phyloP scores from a whole-genome alignment of 2,888 invertebrate genomes.

The Drosophila formosana region DNA sequence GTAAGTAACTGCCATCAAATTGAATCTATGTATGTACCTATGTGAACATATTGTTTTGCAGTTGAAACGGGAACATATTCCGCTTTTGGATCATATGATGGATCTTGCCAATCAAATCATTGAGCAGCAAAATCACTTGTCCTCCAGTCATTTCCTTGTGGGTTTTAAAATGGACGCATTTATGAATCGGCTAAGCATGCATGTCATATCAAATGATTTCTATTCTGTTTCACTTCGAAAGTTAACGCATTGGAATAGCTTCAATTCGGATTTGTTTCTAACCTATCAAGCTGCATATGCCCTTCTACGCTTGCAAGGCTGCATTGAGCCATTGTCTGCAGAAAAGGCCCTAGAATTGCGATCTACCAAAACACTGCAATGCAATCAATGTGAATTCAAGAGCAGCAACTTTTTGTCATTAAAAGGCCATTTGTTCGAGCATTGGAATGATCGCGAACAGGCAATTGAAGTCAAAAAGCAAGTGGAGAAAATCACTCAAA shows the following conservation, averaged over 20 bases:
- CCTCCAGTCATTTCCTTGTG: slow-evolving; percentile 44
- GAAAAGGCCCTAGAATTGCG: slow-evolving; percentile 27
- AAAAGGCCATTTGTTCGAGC: slow-evolving; percentile 49
- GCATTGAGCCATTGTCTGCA: slow-evolving; percentile 37
- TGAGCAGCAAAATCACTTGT: slow-evolving; percentile 36
- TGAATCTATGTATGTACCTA: no score
- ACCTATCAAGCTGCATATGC: slow-evolving; percentile 43
- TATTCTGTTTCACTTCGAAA: slow-evolving; percentile 38
- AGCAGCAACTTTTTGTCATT: slow-evolving; percentile 24
- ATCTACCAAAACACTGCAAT: slow-evolving; percentile 11
- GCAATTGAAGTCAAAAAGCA: not conserved
- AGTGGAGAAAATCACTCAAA: slow-evolving; percentile 4
- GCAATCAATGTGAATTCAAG: slow-evolving; percentile 58
- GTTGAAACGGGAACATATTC: slow-evolving; percentile 54
- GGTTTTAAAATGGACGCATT: slow-evolving; percentile 57
- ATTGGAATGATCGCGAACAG: slow-evolving; percentile 50
- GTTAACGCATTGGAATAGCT: slow-evolving; percentile 61
- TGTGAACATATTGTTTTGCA: slow-evolving; percentile 7
- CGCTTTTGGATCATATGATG: slow-evolving; percentile 62
- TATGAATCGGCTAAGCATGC: slow-evolving; percentile 50
- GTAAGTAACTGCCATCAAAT: not conserved
- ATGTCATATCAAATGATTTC: slow-evolving; percentile 67
- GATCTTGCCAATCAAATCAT: slow-evolving; percentile 62
- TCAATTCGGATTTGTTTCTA: slow-evolving; percentile 60
- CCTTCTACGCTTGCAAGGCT: slow-evolving; percentile 39